A percentile compares a stretch with the other conserved stretches of the same genome.
Evolutionary conservation across 2,888 invertebrate genomes (phyloP).

Genomic region (Agriopis aurantiaria): DNA sequence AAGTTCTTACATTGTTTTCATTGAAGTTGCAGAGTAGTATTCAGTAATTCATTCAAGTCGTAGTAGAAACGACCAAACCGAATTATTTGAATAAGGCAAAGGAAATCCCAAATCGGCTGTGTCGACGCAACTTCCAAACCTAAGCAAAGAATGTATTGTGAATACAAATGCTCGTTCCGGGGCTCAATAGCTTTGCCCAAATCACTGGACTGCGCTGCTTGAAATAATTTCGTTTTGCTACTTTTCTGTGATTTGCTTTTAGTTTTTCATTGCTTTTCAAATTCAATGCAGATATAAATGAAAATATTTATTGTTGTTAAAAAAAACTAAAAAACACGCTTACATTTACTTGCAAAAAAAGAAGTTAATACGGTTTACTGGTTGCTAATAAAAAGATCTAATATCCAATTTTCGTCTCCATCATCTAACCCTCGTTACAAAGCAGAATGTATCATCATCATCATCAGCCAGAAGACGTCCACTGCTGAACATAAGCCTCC

Average conservation of each 20-base stretch:
- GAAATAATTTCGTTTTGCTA: conserved; percentile 48
- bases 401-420: too few relatives aligned
- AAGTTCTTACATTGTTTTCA: background rate
- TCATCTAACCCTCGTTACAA: too few relatives aligned
- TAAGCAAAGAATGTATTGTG: conserved; percentile 55
- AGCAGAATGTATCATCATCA: too few relatives aligned
- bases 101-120: conserved; percentile 40
- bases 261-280: background rate
- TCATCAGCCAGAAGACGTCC: too few relatives aligned
- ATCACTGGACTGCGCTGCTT: conserved; percentile 54
- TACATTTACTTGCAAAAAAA: too few relatives aligned
- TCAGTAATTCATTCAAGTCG: conserved; percentile 24
- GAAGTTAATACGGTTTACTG: too few relatives aligned
- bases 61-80: conserved; percentile 18
- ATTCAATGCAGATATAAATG: background rate
- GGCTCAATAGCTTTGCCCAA: conserved; percentile 55
- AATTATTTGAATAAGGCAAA: conserved; percentile 36
- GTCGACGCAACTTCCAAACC: conserved; percentile 56
- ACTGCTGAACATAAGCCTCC: too few relatives aligned
- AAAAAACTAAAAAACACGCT: too few relatives aligned
- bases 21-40: background rate
- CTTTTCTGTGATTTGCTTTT: conserved; percentile 39
- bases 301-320: background rate
- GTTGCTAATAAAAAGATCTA: too few relatives aligned
- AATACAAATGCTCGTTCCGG: conserved; percentile 58